Base-by-base conservation (phyloP, 2,888 invertebrate genomes). In the Crioceris asparagi region DNA sequence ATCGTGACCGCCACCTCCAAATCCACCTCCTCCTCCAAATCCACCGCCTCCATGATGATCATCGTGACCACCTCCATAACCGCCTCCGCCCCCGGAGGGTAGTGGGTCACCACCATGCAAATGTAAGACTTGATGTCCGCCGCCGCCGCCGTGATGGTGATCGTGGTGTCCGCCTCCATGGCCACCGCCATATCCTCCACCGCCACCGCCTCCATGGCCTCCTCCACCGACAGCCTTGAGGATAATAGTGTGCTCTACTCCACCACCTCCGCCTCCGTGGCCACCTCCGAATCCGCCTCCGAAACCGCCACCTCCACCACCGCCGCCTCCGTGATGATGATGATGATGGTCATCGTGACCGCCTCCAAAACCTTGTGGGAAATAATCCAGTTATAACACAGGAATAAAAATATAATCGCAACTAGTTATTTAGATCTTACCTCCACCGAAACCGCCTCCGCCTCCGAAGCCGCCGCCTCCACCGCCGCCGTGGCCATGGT, bases 1-100 rank as follows among this genome's bases (percentile, higher is more conserved):
- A 1, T 25, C 32, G n/a, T 27, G 14, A 10, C 15, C 14, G 2
- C 27, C 27, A 5, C 27, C 27, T 27, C 27, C 27, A 27, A 27
- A 27, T n/a, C 27, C 27, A 3, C 27, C 14, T 6, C 38, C 38
- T 17, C 38, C 38, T 14, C 37, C 37, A 25, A 34, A 38, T 17
- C 38, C 38, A 10, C 39, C 39, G 10, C 38, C 38, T 15, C 38
- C 39, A 17, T 34, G 34, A 15, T 38, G 38, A 14, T 38, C 38
- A 29, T 38, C 38, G 17, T 39, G 31, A 16, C 39, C 39, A 10
- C 39, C 39, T 18, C 37, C 37, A 8, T 32, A 29, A 12, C 34
- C 34, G 3, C 26, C 26, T 3, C 35, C 35, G 16, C 35, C 29
- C 2, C 36, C 36, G 17, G 30, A 30, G 14, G 36, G 36, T 15